phyloP scores from a whole-genome alignment of 2,797 vertebrate species.

The Alfaro cultratus region DNA sequence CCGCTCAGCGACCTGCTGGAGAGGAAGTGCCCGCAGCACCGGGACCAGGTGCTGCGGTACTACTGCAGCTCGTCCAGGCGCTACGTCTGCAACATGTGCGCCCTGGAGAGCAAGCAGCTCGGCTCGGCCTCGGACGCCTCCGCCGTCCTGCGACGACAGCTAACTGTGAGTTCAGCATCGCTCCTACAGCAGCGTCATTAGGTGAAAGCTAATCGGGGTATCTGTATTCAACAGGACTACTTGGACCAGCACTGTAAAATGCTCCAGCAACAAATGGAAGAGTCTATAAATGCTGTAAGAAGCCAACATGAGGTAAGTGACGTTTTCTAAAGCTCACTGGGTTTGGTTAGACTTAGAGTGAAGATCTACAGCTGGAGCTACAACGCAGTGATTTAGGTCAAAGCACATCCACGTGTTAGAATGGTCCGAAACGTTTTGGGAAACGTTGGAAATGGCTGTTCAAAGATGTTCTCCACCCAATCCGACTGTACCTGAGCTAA shows the following conservation, averaged over 20 bases:
- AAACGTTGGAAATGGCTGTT: not conserved
- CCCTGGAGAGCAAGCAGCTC: constrained; percentile 53
- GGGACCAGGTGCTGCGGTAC: constrained; percentile 62
- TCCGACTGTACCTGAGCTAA: not conserved
- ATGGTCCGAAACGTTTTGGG: not conserved
- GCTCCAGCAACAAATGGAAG: constrained; percentile 43
- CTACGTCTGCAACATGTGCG: constrained; percentile 72
- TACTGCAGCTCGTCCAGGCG: constrained; percentile 65
- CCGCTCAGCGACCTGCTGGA: constrained; percentile 57
- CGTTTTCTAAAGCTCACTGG: not conserved
- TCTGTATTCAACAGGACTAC: constrained; percentile 55
- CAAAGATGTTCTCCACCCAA: not conserved
- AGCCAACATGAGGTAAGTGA: constrained; percentile 34
- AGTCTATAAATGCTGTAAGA: constrained; percentile 34
- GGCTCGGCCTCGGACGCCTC: constrained; percentile 31
- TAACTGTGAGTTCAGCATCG: constrained; percentile 60
- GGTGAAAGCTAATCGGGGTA: not conserved
- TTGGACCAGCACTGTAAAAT: constrained; percentile 54
- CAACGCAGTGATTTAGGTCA: not conserved
- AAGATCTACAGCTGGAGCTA: not conserved
- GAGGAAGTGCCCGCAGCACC: constrained; percentile 66
- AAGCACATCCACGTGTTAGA: not conserved
- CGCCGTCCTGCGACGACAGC: constrained; percentile 45
- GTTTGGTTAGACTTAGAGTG: not conserved
- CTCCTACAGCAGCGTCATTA: not conserved